Evolutionary conservation across 2,888 invertebrate genomes (phyloP), one percentile per base, ranked within the genome.

Genomic region (Zaprionus obscuricornis): DNA sequence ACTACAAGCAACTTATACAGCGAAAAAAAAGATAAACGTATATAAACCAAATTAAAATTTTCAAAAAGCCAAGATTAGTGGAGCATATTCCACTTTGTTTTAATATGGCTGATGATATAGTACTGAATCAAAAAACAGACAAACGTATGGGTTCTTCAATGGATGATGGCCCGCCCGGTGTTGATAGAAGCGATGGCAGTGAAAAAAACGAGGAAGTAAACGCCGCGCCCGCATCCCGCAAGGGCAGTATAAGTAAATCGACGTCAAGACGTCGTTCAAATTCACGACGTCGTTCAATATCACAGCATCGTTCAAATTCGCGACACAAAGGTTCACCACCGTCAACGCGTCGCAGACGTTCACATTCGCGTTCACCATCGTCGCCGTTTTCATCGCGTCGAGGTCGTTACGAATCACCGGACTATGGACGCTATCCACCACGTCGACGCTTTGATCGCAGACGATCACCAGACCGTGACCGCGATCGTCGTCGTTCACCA

Each of bases 151-250:
- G 81, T 1, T 85, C 73, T 10, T 72, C 76, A 5, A 81, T 73
- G 7, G 72, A 86, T 88, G 49, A 87, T 84, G 89, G 89, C 2
- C 89, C 90, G 10, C 89, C 90, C 46, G 90, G 89, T 22, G 88
- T 86, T 3, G 90, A 89, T 13, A 68, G 62, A 43, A 78, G 66
- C 40, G 89, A 88, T 68, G 68, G 59, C 22, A 77, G 57, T 47
- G 82, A 74, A 57, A 82, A 78, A 54, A 59, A 36, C 43, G 79
- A 77, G 33, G 68, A 59, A 3, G 8, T 51, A 10, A 29, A 37
- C 17, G 29, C 51, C 13, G 39, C 20, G 16, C 18, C 36, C 10
- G 37, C 55, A 8, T 36, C 71, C n/a, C 66, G 58, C 17, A 81
- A 69, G 31, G 37, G 37, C 39, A 63, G 66, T 36, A 73, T 72